A percentile compares a stretch with the other conserved stretches of the same genome.
These are phyloP conservation scores for Ictalurus furcatus DNA, from an alignment of 2,113 vertebrate species.

Conservation along the genomic window DNA sequence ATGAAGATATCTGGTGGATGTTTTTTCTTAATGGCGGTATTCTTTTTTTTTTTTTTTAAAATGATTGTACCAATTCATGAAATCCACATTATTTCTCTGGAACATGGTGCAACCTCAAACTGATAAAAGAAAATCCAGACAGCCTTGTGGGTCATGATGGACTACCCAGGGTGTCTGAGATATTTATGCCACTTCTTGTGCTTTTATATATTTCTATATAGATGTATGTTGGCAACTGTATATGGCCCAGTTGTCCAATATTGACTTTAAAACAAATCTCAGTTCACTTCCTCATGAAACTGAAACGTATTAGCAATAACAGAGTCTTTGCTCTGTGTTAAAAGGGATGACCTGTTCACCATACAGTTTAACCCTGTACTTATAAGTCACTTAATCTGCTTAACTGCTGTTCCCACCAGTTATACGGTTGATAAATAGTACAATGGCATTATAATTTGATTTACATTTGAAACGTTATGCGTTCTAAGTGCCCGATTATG, in stretches of 20 bases:
- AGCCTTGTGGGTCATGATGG: neutral
- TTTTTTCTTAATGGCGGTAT: neutral
- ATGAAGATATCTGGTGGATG: neutral
- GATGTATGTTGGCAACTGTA: conserved; percentile 19
- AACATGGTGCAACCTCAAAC: too few relatives aligned
- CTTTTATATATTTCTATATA: neutral
- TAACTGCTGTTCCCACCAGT: neutral
- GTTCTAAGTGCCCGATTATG: neutral
- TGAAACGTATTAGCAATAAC: neutral
- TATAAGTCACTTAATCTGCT: neutral
- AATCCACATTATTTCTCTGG: neutral
- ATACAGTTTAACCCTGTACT: neutral
- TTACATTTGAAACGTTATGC: neutral
- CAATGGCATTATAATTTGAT: neutral
- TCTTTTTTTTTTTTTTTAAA: neutral
- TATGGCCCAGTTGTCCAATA: conserved; percentile 3
- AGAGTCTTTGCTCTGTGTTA: neutral
- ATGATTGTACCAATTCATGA: neutral
- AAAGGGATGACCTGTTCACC: neutral
- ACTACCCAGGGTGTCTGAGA: neutral
- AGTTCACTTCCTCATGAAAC: neutral
- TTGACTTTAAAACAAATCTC: neutral
- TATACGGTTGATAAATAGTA: neutral
- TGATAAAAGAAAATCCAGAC: neutral
- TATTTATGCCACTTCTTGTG: neutral